A percentile compares a stretch with the other conserved stretches of the same genome.
phyloP scores from a whole-genome alignment of 2,797 vertebrate genomes.

The Meriones psammophilus region DNA sequence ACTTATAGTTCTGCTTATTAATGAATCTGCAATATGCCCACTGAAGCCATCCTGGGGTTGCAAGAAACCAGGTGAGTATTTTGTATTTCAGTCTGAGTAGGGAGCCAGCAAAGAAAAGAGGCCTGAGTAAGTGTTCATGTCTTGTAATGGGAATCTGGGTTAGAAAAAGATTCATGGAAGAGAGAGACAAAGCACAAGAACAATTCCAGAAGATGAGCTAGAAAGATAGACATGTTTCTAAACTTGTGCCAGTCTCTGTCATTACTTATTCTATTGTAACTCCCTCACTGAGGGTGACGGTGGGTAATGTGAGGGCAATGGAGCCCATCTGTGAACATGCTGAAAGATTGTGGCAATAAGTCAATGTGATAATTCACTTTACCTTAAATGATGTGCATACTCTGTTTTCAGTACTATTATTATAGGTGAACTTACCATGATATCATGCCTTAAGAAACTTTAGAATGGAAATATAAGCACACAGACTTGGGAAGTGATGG shows the following conservation, averaged over 20 bases:
- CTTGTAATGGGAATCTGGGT: background rate
- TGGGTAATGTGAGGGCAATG: too few relatives aligned
- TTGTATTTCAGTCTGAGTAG: background rate
- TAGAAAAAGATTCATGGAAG: background rate
- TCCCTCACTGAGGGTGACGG: rapidly evolving
- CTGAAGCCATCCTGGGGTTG: rapidly evolving
- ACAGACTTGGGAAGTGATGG: background rate
- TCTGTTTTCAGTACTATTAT: background rate
- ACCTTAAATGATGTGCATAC: too few relatives aligned
- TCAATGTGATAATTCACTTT: background rate
- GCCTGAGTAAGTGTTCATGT: background rate
- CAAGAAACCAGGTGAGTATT: background rate
- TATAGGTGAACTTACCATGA: background rate
- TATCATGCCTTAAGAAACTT: background rate
- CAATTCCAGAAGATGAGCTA: background rate
- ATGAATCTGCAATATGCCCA: too few relatives aligned
- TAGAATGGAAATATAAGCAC: too few relatives aligned
- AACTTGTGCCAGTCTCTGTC: background rate
- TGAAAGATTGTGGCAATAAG: background rate
- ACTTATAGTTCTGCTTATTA: rapidly evolving
- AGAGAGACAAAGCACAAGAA: background rate
- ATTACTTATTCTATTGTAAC: too few relatives aligned
- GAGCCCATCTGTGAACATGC: rapidly evolving
- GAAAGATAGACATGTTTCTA: background rate
- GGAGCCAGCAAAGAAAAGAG: background rate